These are phyloP conservation scores for Tipula lateralis DNA, from an alignment of 2,888 invertebrate species.

Conservation along the genomic window DNA sequence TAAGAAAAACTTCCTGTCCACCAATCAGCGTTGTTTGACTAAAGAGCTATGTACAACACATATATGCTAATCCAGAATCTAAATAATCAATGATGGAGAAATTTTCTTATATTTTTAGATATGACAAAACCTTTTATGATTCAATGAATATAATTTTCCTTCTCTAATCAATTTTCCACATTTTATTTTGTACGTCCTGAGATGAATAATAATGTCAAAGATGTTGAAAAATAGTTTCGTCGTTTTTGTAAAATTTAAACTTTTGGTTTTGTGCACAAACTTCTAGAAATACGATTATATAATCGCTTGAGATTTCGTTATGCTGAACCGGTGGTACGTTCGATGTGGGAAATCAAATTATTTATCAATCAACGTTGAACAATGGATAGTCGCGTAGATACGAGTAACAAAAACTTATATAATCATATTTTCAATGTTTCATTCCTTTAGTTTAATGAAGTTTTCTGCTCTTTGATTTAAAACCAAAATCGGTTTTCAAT, in stretches of 20 bases:
- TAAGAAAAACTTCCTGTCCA: neutral
- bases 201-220: neutral
- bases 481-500: no score
- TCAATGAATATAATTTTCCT: neutral
- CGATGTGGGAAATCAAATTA: neutral
- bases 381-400: neutral
- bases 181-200: neutral
- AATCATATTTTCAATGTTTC: neutral
- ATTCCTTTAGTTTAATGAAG: neutral
- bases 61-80: neutral
- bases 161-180: neutral
- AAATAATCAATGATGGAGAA: neutral
- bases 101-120: neutral
- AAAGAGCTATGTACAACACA: neutral
- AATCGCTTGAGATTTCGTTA: neutral
- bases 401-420: neutral
- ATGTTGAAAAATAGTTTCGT: neutral
- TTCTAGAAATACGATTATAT: no score
- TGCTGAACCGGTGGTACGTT: neutral
- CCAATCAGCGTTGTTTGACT: neutral
- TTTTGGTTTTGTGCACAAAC: neutral
- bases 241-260: neutral
- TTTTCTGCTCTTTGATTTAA: no score
- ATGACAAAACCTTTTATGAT: neutral
- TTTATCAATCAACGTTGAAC: neutral